These are phyloP conservation scores for Lordiphosa collinella DNA, from an alignment of 1,140 invertebrate genomes.

Conservation along the genomic window DNA sequence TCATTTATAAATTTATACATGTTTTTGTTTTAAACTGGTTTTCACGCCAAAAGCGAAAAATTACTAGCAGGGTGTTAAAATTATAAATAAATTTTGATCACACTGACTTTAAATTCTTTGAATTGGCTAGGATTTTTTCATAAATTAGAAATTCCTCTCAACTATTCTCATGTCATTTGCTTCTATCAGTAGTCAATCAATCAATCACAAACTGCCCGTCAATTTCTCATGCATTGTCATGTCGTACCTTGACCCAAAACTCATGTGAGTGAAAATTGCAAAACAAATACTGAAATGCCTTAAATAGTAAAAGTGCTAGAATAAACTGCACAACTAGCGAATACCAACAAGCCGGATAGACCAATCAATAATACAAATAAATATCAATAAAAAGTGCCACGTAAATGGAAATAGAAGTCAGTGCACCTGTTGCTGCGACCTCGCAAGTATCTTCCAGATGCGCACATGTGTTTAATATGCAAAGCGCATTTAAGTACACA, in stretches of 20 bases:
- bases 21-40: slow-evolving; percentile 15
- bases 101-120: slow-evolving; percentile 1
- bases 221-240: slow-evolving; percentile 20
- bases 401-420: slow-evolving; percentile 19
- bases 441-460: slow-evolving; percentile 3
- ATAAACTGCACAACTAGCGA: slow-evolving; percentile 36
- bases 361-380: slow-evolving; percentile 31
- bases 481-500: slow-evolving; percentile 46
- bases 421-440: slow-evolving; percentile 57
- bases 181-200: slow-evolving; percentile 25
- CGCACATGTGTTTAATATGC: slow-evolving; percentile 45
- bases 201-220: slow-evolving; percentile 16
- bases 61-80: too few relatives aligned
- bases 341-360: slow-evolving; percentile 27
- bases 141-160: slow-evolving; percentile 2
- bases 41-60: too few relatives aligned
- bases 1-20: not conserved
- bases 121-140: not conserved
- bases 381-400: slow-evolving; percentile 13
- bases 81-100: too few relatives aligned
- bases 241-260: slow-evolving; percentile 34
- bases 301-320: slow-evolving; percentile 14
- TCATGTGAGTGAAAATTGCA: slow-evolving; percentile 6
- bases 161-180: slow-evolving; percentile 1
- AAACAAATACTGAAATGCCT: not conserved